Percentiles rank a stretch among this genome's conserved stretches.
Evolutionary conservation across 2,797 vertebrate species (phyloP).

Genomic region (Calcarius lapponicus): DNA sequence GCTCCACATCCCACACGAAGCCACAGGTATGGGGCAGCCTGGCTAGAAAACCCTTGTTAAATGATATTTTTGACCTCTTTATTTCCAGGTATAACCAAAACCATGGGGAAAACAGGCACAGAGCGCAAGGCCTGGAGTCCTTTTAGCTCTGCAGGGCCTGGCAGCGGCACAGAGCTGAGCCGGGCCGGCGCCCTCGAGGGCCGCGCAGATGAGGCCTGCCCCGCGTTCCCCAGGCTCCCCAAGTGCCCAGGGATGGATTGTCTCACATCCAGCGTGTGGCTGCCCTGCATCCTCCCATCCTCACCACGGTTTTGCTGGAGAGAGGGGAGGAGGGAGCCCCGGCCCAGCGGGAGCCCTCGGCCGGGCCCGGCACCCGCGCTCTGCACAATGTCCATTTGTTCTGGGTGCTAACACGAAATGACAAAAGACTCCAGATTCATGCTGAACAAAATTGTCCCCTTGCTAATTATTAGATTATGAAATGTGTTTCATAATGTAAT

Average conservation of each 20-base stretch:
- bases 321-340: background rate
- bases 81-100: background rate
- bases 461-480: conserved; percentile 55
- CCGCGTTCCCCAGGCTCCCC: background rate
- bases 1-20: background rate
- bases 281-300: background rate
- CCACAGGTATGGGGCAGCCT: background rate
- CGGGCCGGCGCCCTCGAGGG: background rate
- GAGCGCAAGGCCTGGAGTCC: background rate
- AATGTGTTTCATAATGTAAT: conserved; percentile 54
- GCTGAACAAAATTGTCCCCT: background rate
- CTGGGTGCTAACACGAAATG: conserved; percentile 24
- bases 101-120: rapidly evolving
- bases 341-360: background rate
- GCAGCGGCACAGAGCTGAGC: rapidly evolving
- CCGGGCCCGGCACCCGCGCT: background rate
- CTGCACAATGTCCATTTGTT: conserved; percentile 3
- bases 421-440: conserved; percentile 14
- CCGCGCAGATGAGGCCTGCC: background rate
- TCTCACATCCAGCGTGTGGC: rapidly evolving
- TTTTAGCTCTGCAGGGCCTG: background rate
- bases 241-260: background rate
- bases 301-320: background rate
- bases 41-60: background rate
- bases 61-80: background rate